phyloP scores from a whole-genome alignment of 2,888 invertebrate genomes.

The Cephonodes hylas region DNA sequence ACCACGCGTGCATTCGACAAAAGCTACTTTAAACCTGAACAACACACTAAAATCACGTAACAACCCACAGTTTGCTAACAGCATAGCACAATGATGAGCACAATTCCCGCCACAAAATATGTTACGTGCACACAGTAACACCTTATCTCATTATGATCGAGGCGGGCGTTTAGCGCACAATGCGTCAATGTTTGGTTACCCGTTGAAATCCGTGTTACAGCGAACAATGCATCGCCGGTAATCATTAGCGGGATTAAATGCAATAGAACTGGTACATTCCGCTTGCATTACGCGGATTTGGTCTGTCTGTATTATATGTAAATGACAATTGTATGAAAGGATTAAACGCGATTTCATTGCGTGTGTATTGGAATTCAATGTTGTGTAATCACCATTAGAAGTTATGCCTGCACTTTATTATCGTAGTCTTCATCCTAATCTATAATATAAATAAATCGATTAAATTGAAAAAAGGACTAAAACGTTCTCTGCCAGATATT shows the following conservation, averaged over 20 bases:
- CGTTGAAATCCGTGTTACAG: not conserved
- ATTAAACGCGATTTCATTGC: not conserved
- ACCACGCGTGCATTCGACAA: no score
- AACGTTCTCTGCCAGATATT: no score
- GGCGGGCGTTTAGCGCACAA: not conserved
- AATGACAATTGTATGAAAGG: not conserved
- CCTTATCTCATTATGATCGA: not conserved
- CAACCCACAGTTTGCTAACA: no score
- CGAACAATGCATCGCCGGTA: not conserved
- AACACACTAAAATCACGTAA: no score
- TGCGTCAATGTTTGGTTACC: not conserved
- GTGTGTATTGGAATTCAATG: no score
- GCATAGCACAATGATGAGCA: not conserved
- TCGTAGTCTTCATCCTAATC: no score
- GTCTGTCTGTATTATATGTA: not conserved
- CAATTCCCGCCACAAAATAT: not conserved
- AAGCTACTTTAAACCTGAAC: no score
- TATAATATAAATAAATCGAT: no score
- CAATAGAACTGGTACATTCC: not conserved
- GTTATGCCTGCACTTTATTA: no score
- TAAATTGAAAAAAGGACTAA: no score
- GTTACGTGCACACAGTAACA: not conserved
- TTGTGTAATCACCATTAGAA: no score
- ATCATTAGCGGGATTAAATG: slow-evolving; percentile 2
- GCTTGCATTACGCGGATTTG: not conserved